These are phyloP conservation scores for Allolobophora icterica DNA, from an alignment of 2,888 invertebrate species.

Conservation along the genomic window DNA sequence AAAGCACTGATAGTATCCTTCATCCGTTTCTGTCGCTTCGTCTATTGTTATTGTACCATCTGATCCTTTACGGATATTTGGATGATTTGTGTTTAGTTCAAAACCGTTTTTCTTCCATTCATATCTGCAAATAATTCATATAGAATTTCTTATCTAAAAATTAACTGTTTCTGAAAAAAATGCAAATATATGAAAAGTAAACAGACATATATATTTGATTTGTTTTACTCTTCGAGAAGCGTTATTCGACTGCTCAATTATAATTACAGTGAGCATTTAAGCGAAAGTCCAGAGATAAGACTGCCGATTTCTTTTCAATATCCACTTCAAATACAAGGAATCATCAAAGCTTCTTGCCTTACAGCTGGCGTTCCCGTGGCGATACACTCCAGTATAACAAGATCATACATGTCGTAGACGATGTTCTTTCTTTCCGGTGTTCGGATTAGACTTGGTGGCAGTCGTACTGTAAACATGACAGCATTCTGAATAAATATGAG, in stretches of 20 bases:
- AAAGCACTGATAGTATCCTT: constrained; percentile 19
- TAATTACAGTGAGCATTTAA: too few relatives aligned
- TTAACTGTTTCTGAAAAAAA: too few relatives aligned
- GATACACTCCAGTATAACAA: background rate
- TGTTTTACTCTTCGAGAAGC: too few relatives aligned
- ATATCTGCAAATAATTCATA: background rate
- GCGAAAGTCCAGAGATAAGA: too few relatives aligned
- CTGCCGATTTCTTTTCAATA: too few relatives aligned
- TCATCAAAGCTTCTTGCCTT: background rate
- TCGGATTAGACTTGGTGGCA: background rate
- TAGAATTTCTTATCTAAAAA: too few relatives aligned
- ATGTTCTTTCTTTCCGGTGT: background rate
- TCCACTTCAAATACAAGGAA: too few relatives aligned
- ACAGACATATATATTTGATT: too few relatives aligned
- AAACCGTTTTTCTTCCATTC: background rate
- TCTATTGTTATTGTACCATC: background rate
- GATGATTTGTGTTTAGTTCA: background rate
- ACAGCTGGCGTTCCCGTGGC: background rate
- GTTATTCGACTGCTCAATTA: too few relatives aligned
- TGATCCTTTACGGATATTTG: background rate
- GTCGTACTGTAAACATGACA: background rate
- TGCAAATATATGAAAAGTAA: too few relatives aligned
- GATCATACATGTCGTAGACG: background rate
- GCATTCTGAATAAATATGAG: too few relatives aligned
- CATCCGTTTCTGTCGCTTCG: background rate